Conservation (phyloP, 2,888 invertebrate species). For the Drosophila antonietae region DNA sequence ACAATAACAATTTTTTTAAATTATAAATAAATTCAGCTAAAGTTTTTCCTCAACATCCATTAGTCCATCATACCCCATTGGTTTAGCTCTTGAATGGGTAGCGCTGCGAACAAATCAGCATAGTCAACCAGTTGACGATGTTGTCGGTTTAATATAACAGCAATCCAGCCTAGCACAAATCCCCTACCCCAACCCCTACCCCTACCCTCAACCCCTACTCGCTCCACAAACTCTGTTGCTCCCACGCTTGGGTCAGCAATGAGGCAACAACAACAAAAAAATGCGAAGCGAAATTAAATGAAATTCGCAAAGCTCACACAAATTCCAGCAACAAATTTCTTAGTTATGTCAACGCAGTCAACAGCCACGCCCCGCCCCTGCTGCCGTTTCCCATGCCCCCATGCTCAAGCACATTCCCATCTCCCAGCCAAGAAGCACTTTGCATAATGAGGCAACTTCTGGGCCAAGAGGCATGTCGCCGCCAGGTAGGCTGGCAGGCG, state of each 20-base stretch:
- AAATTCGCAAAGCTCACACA: constrained; percentile 59
- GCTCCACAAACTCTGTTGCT: too few relatives aligned
- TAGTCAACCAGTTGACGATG: constrained; percentile 45
- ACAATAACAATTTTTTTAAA: background rate
- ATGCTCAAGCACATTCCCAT: background rate
- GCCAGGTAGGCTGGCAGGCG: constrained; percentile 13
- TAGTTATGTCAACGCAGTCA: constrained; percentile 44
- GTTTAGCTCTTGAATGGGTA: background rate
- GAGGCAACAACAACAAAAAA: constrained; percentile 11
- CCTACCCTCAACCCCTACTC: too few relatives aligned
- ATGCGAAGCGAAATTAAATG: constrained; percentile 54
- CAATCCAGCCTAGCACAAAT: constrained; percentile 18
- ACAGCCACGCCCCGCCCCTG: background rate
- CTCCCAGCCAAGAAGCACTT: constrained; percentile 53
- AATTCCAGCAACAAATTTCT: constrained; percentile 43
- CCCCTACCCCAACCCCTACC: too few relatives aligned
- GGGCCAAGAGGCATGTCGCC: constrained; percentile 31
- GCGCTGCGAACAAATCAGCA: constrained; percentile 44
- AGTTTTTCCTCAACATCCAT: background rate
- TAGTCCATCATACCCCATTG: background rate
- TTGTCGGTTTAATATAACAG: constrained; percentile 50
- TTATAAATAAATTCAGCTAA: background rate
- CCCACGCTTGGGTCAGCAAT: constrained; percentile 36
- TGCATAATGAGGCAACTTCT: constrained; percentile 71
- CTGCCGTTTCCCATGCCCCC: background rate